Conservation (phyloP, 2,888 invertebrate genomes). For the Allygus modestus region DNA sequence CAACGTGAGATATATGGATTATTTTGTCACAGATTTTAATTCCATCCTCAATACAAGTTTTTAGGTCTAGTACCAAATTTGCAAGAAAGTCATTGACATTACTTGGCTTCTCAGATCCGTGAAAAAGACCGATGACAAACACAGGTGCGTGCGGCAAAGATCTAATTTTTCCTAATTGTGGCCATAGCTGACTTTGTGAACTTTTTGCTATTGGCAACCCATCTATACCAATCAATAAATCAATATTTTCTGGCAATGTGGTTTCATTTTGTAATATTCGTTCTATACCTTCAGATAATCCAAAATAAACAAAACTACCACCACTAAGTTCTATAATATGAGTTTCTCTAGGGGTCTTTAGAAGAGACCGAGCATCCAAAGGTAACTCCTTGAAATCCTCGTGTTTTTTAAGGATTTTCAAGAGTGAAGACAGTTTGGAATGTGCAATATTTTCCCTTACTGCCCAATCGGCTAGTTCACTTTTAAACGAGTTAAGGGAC, state of each 20-base stretch:
- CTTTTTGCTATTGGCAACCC: conserved; percentile 16
- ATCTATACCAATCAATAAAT: conserved; percentile 50
- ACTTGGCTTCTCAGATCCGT: conserved; percentile 15
- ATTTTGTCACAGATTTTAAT: neutral
- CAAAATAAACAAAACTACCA: conserved; percentile 2
- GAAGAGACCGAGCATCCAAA: conserved; percentile 4
- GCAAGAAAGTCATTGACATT: conserved; percentile 11
- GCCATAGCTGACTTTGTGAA: conserved; percentile 47
- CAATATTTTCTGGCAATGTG: neutral
- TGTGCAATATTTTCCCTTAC: neutral
- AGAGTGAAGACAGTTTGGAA: conserved; percentile 11
- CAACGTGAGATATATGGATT: neutral
- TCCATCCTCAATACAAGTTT: neutral
- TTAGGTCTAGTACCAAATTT: conserved; percentile 22
- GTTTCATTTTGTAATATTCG: neutral
- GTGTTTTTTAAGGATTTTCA: conserved; percentile 41
- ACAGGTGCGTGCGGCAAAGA: neutral
- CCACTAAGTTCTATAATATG: neutral
- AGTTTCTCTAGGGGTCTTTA: neutral
- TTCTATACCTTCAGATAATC: neutral
- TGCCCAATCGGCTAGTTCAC: conserved; percentile 29
- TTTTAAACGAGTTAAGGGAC: too few relatives aligned
- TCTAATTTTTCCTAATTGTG: conserved; percentile 43
- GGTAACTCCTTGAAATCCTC: conserved; percentile 23
- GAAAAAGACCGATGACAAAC: neutral